Base-by-base conservation (phyloP, 2,888 invertebrate species). In the Myopa tessellatipennis region DNA sequence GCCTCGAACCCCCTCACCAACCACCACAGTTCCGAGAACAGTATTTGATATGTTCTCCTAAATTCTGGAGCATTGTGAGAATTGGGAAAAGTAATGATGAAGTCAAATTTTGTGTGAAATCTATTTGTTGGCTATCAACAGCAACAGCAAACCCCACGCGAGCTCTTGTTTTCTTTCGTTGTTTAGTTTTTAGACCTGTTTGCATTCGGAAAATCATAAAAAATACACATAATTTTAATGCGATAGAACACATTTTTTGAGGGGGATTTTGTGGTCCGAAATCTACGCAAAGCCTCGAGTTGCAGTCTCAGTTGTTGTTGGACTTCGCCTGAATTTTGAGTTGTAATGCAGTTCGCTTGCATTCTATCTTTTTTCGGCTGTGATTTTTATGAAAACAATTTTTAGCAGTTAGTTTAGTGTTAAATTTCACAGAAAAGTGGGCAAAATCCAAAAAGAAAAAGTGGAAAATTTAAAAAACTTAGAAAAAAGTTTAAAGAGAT, bases 231-330 rank as follows among this genome's bases (percentile, higher is more conserved):
- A 68, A 45, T 8, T 69, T 68, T 40, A 74, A 74, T 18, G 60
- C 50, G 18, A 58, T 16, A 65, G 65, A 58, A 58, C 67, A 74
- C 18, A 14, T n/a, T 63, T 74, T 74, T 75, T 26, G 26, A 26
- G 26, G 67, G 18, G 67, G 36, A 67, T 75, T 75, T 75, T 69
- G 40, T 60, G 52, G 75, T 68, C 69, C 69, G 55, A 58, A 65
- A 69, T 75, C 75, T 75, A 34, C 50, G 50, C 38, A 69, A 65
- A 68, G 69, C 45, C 58, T 50, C 52, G 34, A 38, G 74, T 65
- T 65, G 55, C 74, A 74, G 65, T 40, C 8, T 75, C 69, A 75
- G 75, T 75, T 69, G 75, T 69, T 60, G 26, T 60, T 60, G 69
- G 38, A 65, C 65, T n/a, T 45, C 60, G 75, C 75, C 69, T 75